A percentile compares a stretch with the other conserved stretches of the same genome.
Evolutionary conservation across 2,797 vertebrate genomes (phyloP).

Genomic region (Cynopterus sphinx): DNA sequence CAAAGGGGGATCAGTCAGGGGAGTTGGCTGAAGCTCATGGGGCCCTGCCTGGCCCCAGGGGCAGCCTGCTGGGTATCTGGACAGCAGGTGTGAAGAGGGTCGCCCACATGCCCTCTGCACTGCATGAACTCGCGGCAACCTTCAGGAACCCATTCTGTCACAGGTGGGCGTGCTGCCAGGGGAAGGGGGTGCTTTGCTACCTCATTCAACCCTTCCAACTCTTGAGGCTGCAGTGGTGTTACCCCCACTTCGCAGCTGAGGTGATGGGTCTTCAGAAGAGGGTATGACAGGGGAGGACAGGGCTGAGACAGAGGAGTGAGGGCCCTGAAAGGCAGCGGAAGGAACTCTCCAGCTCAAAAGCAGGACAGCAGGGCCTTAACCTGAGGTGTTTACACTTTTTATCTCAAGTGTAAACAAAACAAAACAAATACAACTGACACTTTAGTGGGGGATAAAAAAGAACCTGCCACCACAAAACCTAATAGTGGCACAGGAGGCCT

Average conservation of each 20-base stretch:
- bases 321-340: not conserved
- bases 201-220: not conserved
- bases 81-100: no score
- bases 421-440: not conserved
- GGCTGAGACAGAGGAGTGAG: not conserved
- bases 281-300: not conserved
- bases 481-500: not conserved
- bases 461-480: not conserved
- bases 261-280: not conserved
- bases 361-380: not conserved
- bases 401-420: not conserved
- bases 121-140: accelerated
- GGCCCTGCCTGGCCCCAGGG: not conserved
- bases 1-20: not conserved
- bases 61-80: not conserved
- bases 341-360: not conserved
- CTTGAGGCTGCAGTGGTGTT: not conserved
- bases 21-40: not conserved
- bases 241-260: not conserved
- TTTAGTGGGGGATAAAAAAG: not conserved
- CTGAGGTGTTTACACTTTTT: not conserved
- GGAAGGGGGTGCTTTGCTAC: not conserved
- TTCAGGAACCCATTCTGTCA: not conserved
- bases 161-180: no score
- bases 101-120: not conserved